Base-by-base conservation (phyloP, 2,113 vertebrate species). In the Xenotilapia flavipinnis region DNA sequence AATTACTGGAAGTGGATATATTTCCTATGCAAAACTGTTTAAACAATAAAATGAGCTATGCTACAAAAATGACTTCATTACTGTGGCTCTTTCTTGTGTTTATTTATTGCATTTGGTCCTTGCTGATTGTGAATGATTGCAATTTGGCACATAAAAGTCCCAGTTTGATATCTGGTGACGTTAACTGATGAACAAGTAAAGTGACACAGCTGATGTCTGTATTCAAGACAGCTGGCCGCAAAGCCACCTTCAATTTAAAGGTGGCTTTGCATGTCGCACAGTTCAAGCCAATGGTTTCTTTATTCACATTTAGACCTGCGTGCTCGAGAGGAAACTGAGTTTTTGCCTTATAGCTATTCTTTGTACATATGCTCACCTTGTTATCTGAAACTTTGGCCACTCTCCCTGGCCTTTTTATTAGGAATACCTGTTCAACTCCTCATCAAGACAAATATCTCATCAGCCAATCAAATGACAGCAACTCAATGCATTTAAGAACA, bases 1-100 rank as follows among this genome's bases (percentile, higher is more conserved):
- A 99, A 98, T 99, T 99, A 99, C 98, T 99, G 98, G 98, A 99
- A 99, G 98, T 98, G 97, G 97, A 99, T 99, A 98, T 99, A 99
- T 99, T 99, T 99, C 99, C 99, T 99, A 99, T 99, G 98, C 99
- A 99, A 99, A 99, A 98, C 98, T 98, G 98, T 99, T 99, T 98
- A 98, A 99, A 99, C 98, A 99, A 99, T 99, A 99, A 99, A 99
- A 98, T 98, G 98, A 99, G 98, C 98, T 99, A 99, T 99, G 98
- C 98, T 99, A 99, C 98, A 99, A 97, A 96, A 95, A 92, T 2
- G 53, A 92, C 79, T 86, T 82, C 36, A 17, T 49, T 79, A 84
- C 33, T 49, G 9, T 49, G 75, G 92, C 79, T 88, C 83, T 93
- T 94, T 94, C 92, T 95, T 94, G 68, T 90, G 60, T 90, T 73